Evolutionary conservation across 2,888 invertebrate genomes (phyloP).

Genomic region (Operophtera brumata): DNA sequence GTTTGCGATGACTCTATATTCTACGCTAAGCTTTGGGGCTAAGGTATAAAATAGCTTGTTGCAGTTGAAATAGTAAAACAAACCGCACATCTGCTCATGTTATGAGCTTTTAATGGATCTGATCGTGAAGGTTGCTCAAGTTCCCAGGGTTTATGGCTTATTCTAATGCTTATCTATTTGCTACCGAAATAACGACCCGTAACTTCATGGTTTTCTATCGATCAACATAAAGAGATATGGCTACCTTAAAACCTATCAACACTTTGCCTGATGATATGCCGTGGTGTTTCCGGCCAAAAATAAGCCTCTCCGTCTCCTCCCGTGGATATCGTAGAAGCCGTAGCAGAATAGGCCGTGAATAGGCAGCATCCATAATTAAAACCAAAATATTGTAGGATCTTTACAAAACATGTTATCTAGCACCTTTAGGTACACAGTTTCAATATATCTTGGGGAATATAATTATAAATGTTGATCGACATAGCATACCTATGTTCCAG

Average conservation of each 20-base stretch:
- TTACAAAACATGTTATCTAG: too few relatives aligned
- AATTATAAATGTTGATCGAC: too few relatives aligned
- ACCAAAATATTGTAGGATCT: too few relatives aligned
- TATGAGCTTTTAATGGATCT: slow-evolving; percentile 25
- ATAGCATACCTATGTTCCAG: too few relatives aligned
- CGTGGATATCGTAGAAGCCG: too few relatives aligned
- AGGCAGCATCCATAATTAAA: too few relatives aligned
- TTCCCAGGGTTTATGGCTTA: slow-evolving; percentile 16
- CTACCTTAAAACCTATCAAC: not conserved
- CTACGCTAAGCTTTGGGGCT: slow-evolving; percentile 2
- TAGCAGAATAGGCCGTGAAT: too few relatives aligned
- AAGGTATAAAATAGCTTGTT: slow-evolving; percentile 6
- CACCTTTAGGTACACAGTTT: too few relatives aligned
- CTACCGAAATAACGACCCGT: slow-evolving; percentile 13
- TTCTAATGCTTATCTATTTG: slow-evolving; percentile 4
- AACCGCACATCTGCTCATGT: slow-evolving; percentile 6
- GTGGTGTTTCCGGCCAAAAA: not conserved
- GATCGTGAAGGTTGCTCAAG: slow-evolving; percentile 15
- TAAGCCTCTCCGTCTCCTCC: too few relatives aligned
- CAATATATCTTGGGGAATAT: too few relatives aligned
- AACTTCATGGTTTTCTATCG: not conserved
- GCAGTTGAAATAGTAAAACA: not conserved
- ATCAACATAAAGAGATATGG: too few relatives aligned
- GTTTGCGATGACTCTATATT: slow-evolving; percentile 2
- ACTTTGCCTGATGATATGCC: not conserved